phyloP scores from a whole-genome alignment of 2,888 invertebrate species.

The Catocala nupta region DNA sequence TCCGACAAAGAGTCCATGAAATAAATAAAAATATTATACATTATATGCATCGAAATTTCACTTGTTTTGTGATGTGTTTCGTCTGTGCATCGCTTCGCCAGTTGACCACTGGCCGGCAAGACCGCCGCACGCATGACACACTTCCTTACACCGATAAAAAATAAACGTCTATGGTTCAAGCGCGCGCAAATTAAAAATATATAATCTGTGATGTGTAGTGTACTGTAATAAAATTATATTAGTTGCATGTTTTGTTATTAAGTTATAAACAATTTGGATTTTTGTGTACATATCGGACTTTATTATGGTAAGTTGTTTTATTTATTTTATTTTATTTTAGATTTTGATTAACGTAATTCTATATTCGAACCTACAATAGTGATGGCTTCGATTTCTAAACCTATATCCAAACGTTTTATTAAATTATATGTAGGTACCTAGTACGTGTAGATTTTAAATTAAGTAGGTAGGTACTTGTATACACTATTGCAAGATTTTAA shows the following conservation, averaged over 20 bases:
- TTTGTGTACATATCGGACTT: conserved; percentile 43
- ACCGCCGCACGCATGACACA: conserved; percentile 64
- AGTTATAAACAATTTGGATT: conserved; percentile 51
- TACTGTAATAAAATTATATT: conserved; percentile 28
- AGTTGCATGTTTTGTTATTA: conserved; percentile 41
- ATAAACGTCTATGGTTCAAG: conserved; percentile 39
- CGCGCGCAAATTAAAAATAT: conserved; percentile 48
- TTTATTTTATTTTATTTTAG: background rate
- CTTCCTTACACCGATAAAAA: conserved; percentile 40
- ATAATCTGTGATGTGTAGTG: conserved; percentile 52
- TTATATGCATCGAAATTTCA: conserved; percentile 42
- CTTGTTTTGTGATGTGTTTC: conserved; percentile 47
- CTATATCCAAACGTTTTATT: too few species aligned
- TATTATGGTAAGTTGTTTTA: conserved; percentile 47
- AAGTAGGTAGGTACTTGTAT: too few species aligned
- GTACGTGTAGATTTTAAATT: too few species aligned
- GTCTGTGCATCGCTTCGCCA: conserved; percentile 46
- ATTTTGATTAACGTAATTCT: conserved; percentile 7
- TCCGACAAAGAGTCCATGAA: too few species aligned
- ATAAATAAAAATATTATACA: background rate
- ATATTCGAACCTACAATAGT: too few species aligned
- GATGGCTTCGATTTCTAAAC: too few species aligned
- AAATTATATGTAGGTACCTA: too few species aligned
- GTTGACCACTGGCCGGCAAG: conserved; percentile 84
- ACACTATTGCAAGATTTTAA: too few species aligned